These are phyloP conservation scores for Leptobrachium ailaonicum DNA, from an alignment of 2,113 vertebrate genomes.

Conservation along the genomic window DNA sequence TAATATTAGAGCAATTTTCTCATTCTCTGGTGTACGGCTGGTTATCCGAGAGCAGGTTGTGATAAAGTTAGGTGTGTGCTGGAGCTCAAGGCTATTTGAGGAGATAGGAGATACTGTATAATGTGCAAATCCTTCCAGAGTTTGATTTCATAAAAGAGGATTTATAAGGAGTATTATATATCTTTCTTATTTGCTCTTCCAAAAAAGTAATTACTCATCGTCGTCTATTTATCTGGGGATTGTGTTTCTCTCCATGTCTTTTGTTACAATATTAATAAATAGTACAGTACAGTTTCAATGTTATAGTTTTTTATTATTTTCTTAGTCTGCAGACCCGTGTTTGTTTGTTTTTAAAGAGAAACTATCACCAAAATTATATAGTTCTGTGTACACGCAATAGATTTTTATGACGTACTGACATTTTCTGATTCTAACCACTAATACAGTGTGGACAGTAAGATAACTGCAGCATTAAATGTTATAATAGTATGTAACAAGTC, in stretches of 20 bases:
- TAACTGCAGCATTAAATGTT: no score
- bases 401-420: no score
- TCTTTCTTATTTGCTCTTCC: not conserved
- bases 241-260: not conserved
- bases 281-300: not conserved
- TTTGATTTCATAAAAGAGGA: not conserved
- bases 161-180: not conserved
- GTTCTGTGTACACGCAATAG: no score
- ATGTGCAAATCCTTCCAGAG: not conserved
- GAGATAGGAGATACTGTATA: not conserved
- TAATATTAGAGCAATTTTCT: not conserved
- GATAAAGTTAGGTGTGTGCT: not conserved
- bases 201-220: not conserved
- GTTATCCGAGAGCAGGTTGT: not conserved
- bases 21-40: not conserved
- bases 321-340: not conserved
- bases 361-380: not conserved
- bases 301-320: not conserved
- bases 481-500: no score
- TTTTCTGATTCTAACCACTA: no score
- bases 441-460: no score
- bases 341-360: slow-evolving; percentile 1
- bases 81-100: not conserved
- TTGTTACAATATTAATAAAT: not conserved
- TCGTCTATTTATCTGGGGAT: not conserved